Evolutionary conservation across 2,797 vertebrate species (phyloP).

Genomic region (Ptychobarbus kaznakovi): DNA sequence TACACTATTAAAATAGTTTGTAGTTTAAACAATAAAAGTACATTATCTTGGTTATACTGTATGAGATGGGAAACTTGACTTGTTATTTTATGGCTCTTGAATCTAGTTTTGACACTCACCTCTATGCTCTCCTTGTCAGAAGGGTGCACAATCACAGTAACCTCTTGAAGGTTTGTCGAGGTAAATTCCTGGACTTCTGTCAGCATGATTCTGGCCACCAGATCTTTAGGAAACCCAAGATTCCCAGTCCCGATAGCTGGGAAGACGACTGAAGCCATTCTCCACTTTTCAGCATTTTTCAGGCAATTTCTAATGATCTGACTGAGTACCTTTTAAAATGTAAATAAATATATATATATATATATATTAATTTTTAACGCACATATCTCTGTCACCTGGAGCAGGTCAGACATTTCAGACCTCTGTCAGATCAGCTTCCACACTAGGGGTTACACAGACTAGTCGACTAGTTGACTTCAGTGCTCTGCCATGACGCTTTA

Average conservation of each 20-base stretch:
- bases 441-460: too few species aligned
- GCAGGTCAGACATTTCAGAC: too few species aligned
- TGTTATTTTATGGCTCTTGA: not conserved
- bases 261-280: conserved; percentile 80
- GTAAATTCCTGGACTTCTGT: conserved; percentile 76
- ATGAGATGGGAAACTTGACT: not conserved
- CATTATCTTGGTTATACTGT: not conserved
- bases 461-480: too few species aligned
- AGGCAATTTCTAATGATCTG: conserved; percentile 78
- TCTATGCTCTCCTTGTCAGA: conserved; percentile 75
- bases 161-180: conserved; percentile 72
- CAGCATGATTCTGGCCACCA: conserved; percentile 81
- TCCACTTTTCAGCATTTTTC: conserved; percentile 70
- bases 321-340: conserved; percentile 66
- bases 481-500: too few species aligned
- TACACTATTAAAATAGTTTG: not conserved
- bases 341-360: not conserved
- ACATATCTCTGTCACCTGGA: too few species aligned
- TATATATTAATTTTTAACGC: not conserved
- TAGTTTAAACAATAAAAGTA: not conserved
- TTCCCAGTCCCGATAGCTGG: conserved; percentile 89
- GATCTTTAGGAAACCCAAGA: conserved; percentile 79
- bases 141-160: conserved; percentile 81
- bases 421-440: too few species aligned
- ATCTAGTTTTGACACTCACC: conserved; percentile 69